Conservation (phyloP, 1,140 invertebrate species). For the Halyomorpha halys region DNA sequence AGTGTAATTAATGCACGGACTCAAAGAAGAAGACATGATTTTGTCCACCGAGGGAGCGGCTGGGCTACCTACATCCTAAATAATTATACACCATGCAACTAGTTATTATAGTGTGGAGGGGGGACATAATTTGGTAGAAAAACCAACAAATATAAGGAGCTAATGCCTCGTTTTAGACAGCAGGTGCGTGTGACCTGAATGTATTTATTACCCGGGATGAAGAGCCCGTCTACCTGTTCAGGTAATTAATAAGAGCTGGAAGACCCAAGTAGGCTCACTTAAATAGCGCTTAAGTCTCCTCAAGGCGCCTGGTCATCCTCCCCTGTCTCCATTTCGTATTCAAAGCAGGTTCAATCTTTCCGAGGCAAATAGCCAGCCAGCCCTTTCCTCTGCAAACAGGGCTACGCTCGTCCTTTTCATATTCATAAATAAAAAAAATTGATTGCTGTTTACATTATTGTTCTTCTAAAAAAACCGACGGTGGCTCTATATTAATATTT, state of each 20-base stretch:
- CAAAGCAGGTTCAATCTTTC: too few relatives aligned
- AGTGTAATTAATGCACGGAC: background rate
- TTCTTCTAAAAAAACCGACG: too few relatives aligned
- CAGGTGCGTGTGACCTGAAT: conserved; percentile 15
- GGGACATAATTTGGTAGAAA: conserved; percentile 8
- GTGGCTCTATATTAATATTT: too few relatives aligned
- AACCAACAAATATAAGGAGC: conserved; percentile 17
- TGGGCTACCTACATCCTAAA: conserved; percentile 3
- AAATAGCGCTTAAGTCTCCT: background rate
- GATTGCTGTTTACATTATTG: too few relatives aligned
- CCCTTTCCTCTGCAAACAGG: too few relatives aligned
- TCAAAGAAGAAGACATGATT: conserved; percentile 2
- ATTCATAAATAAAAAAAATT: too few relatives aligned
- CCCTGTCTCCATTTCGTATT: conserved; percentile 1
- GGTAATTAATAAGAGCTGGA: conserved; percentile 1
- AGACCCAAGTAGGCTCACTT: background rate
- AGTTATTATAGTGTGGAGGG: conserved; percentile 12
- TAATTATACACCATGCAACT: conserved; percentile 5
- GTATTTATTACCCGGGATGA: conserved; percentile 17
- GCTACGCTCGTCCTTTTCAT: too few relatives aligned
- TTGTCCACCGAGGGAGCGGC: background rate
- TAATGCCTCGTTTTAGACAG: conserved; percentile 16
- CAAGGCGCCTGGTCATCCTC: background rate
- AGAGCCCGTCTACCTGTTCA: conserved; percentile 3
- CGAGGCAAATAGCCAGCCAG: too few relatives aligned